Evolutionary conservation across 2,797 vertebrate genomes (phyloP).

Genomic region (Muscicapa striata): DNA sequence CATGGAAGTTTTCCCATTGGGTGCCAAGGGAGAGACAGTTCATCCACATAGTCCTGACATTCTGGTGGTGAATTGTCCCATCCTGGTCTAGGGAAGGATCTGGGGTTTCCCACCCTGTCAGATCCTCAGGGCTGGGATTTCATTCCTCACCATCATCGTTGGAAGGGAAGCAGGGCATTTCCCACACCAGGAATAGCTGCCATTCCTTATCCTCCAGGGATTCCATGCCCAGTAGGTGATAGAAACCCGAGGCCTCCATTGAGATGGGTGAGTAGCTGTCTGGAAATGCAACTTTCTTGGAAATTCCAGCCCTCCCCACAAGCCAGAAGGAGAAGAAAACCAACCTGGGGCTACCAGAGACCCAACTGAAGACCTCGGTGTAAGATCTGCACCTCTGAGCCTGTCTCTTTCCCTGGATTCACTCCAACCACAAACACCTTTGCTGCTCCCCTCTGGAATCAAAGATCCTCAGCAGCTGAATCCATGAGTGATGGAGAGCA

Average conservation of each 20-base stretch:
- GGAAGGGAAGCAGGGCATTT: not conserved
- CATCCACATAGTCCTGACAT: fast-evolving
- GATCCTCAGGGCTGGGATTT: fast-evolving
- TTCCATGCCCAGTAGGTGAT: fast-evolving
- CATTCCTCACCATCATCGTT: not conserved
- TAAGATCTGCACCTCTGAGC: not conserved
- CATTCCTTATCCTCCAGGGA: not conserved
- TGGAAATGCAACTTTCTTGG: not conserved
- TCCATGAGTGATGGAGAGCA: not conserved
- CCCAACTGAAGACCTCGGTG: not conserved
- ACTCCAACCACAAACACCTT: not conserved
- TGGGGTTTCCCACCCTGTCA: not conserved
- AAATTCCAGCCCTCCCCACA: not conserved
- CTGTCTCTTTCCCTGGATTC: not conserved
- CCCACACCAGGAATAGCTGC: not conserved
- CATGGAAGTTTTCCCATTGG: not conserved
- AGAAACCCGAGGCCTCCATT: fast-evolving
- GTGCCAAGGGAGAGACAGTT: not conserved
- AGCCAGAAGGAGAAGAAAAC: not conserved
- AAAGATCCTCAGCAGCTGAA: not conserved
- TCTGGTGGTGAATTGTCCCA: not conserved
- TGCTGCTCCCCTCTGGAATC: not conserved
- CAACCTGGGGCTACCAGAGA: not conserved
- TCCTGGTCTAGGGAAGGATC: not conserved
- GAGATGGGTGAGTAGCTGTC: not conserved